Conservation (phyloP, 2,797 vertebrate species). For the Smutsia temminckii region DNA sequence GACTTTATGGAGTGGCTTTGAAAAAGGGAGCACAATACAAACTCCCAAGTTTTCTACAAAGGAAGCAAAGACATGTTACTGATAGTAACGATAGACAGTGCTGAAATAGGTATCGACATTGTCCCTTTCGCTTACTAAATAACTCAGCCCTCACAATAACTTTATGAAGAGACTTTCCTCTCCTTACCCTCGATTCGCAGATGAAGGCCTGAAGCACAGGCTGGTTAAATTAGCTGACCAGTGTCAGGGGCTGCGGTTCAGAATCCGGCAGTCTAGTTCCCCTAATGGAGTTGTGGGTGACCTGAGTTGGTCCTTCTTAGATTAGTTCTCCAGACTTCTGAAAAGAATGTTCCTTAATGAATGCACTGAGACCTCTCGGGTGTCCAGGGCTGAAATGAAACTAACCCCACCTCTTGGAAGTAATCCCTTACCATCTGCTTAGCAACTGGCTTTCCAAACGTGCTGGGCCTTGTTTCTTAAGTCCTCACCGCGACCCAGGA, state of each 20-base stretch:
- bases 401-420: constrained; percentile 31
- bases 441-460: constrained; percentile 30
- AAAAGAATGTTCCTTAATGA: background rate
- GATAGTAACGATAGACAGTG: background rate
- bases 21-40: background rate
- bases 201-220: background rate
- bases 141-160: background rate
- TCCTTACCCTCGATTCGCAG: background rate
- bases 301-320: background rate
- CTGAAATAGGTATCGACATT: background rate
- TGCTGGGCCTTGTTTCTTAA: background rate
- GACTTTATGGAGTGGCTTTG: background rate
- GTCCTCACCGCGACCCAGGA: background rate
- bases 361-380: background rate
- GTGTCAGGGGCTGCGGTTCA: background rate
- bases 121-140: background rate
- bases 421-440: constrained; percentile 63
- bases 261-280: background rate
- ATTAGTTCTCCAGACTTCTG: background rate
- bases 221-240: background rate
- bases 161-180: background rate
- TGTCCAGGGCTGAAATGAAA: constrained; percentile 43
- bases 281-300: background rate
- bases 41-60: background rate
- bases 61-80: background rate